Base-by-base conservation (phyloP, 2,797 vertebrate genomes). In the Onychomys arenicola region DNA sequence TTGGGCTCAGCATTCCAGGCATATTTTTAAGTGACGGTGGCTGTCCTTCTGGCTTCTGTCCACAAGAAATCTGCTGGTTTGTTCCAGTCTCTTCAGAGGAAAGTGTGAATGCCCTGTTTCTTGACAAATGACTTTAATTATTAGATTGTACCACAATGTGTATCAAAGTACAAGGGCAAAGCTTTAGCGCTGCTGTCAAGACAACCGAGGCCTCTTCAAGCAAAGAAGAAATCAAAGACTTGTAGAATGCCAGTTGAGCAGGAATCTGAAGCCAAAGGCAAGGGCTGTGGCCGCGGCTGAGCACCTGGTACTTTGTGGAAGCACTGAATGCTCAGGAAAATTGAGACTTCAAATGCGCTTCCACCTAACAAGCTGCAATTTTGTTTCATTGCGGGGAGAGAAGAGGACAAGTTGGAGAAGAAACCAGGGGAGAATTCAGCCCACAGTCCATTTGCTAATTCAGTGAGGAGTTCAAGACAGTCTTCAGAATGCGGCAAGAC, bases 271-370 rank as follows among this genome's bases (percentile, higher is more conserved):
- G 97, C 97, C 98, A 96, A 98, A 99, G 99, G 99, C 98, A 98
- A 98, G 96, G 82, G 87, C 98, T 98, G 98, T 98, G 98, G 98
- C 98, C 93, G 99, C 98, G 98, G 98, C 98, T 98, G 97, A 99
- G 99, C 99, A 99, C 98, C 99, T 99, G 99, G 99, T 98, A 98
- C 98, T 99, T 97, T 98, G 98, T 97, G 98, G 97, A 98, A 98
- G 98, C 98, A 98, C 97, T 96, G 97, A 96, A 98, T 97, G 98
- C 98, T 98, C 98, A 98, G 98, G 98, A 99, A 99, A 99, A 99
- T 99, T 99, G 98, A 99, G 99, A 99, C 99, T 99, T 99, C 99
- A 99, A 99, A 99, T 98, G 99, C 99, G 99, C 99, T 99, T 99
- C 98, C 96, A 96, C 97, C 97, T 98, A 99, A 99, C 98, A 98